These are phyloP conservation scores for Drosophila tropicalis DNA, from an alignment of 1,140 invertebrate genomes.

Conservation along the genomic window DNA sequence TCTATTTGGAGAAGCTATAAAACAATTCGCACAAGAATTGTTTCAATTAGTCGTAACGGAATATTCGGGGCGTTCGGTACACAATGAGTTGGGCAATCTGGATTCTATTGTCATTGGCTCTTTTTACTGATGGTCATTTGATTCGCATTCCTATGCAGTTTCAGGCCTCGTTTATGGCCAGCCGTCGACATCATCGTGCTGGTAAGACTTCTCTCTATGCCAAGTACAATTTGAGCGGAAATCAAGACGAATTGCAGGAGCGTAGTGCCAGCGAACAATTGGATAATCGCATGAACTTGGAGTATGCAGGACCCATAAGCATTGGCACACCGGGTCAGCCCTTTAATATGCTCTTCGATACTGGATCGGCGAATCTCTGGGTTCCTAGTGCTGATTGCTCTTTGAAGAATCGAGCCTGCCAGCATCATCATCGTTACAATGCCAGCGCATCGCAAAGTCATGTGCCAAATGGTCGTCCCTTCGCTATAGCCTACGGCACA, in stretches of 20 bases:
- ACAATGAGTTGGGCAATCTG: slow-evolving; percentile 18
- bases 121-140: slow-evolving; percentile 16
- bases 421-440: slow-evolving; percentile 52
- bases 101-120: slow-evolving; percentile 21
- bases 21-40: slow-evolving; percentile 38
- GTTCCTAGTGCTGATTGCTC: slow-evolving; percentile 50
- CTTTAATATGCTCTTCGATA: slow-evolving; percentile 57
- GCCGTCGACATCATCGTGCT: slow-evolving; percentile 34
- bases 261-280: slow-evolving; percentile 38
- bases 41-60: slow-evolving; percentile 31
- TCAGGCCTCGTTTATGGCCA: slow-evolving; percentile 46
- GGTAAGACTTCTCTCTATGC: slow-evolving; percentile 28
- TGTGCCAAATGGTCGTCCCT: slow-evolving; percentile 40
- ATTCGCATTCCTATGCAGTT: slow-evolving; percentile 44
- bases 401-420: slow-evolving; percentile 42
- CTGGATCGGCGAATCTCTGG: slow-evolving; percentile 56
- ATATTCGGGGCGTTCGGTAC: slow-evolving; percentile 27
- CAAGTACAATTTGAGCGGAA: slow-evolving; percentile 39
- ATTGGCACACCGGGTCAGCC: slow-evolving; percentile 96
- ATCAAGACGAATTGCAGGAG: neutral
- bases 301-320: slow-evolving; percentile 89
- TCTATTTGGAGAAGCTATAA: slow-evolving; percentile 42
- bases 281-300: slow-evolving; percentile 45
- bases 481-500: slow-evolving; percentile 48
- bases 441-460: slow-evolving; percentile 29